Evolutionary conservation across 2,888 invertebrate species (phyloP), one percentile per base, ranked within the genome.

Genomic region (Synanthedon vespiformis): DNA sequence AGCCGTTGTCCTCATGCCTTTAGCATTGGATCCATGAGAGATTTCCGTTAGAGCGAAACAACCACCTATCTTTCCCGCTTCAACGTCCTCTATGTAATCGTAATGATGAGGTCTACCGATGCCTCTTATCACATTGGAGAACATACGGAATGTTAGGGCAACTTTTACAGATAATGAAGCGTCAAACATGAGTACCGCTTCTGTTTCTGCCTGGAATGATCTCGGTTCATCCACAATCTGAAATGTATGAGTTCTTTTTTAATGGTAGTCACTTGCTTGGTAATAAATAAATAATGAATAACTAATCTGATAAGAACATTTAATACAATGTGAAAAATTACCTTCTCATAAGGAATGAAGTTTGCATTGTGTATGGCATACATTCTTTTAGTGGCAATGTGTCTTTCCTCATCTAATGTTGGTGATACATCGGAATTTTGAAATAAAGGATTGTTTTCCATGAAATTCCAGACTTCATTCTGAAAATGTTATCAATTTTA

Each of bases 41-140:
- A 97, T 91, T 79, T 98, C 97, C 0, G 97, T 97, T 49, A 97
- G 74, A 0, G 95, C 94, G 75, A 95, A 96, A 63, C 95, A 86
- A 0, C 88, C 88, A 0, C 80, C 80, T 12, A 86, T 82, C 58
- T 71, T 69, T 2, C 66, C 85, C 1, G 68, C 65, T 40, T 76
- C 70, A 0, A 72, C 58, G 27, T 80, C 87, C 48, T 87, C 88
- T 0, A 91, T 71, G 56, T 89, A 85, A 41, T 89, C 81, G 48
- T 76, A 78, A 62, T 93, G 91, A 50, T 93, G 89, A 0, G 89
- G 86, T 1, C 90, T 89, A 0, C 94, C 94, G 57, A 92, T 86
- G 10, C 91, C 89, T 50, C 89, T 79, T 48, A 94, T 80, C 0
- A 90, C 89, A 63, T 90, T 92, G 8, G 89, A 82, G 67, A 93